Conservation (phyloP, 2,888 invertebrate genomes). For the Thecocarcelia acutangulata region DNA sequence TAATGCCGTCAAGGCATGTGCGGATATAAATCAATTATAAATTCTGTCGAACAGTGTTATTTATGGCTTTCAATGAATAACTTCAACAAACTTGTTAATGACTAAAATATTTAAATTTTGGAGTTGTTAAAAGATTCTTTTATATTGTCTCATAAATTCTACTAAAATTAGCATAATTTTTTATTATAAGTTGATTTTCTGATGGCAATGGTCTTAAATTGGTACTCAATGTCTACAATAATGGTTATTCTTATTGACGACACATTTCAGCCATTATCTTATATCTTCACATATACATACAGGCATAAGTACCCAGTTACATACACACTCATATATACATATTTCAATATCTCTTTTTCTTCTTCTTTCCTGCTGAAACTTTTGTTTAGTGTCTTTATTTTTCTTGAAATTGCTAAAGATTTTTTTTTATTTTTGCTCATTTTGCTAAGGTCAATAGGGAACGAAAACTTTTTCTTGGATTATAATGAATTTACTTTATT, state of each 20-base stretch:
- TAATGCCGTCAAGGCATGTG: too few species aligned
- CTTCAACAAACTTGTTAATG: slow-evolving; percentile 54
- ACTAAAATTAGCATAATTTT: slow-evolving; percentile 64
- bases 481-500: slow-evolving; percentile 53
- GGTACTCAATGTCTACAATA: slow-evolving; percentile 4
- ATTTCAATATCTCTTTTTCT: neutral
- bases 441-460: slow-evolving; percentile 12
- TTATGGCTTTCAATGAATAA: slow-evolving; percentile 37
- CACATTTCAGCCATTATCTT: slow-evolving; percentile 58
- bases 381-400: slow-evolving; percentile 17
- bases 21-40: too few species aligned
- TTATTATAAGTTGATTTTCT: neutral
- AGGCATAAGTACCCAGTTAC: too few species aligned
- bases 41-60: too few species aligned
- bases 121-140: slow-evolving; percentile 10
- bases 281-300: slow-evolving; percentile 15
- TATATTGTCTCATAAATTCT: slow-evolving; percentile 9
- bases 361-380: neutral
- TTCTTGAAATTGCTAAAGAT: neutral
- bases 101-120: slow-evolving; percentile 51
- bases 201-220: neutral
- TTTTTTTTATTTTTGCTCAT: slow-evolving; percentile 4
- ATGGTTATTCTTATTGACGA: slow-evolving; percentile 52
- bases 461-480: slow-evolving; percentile 47
- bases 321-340: too few species aligned